A percentile compares a stretch with the other conserved stretches of the same genome.
Evolutionary conservation across 2,797 vertebrate genomes (phyloP).

Genomic region (Esox masquinongy): DNA sequence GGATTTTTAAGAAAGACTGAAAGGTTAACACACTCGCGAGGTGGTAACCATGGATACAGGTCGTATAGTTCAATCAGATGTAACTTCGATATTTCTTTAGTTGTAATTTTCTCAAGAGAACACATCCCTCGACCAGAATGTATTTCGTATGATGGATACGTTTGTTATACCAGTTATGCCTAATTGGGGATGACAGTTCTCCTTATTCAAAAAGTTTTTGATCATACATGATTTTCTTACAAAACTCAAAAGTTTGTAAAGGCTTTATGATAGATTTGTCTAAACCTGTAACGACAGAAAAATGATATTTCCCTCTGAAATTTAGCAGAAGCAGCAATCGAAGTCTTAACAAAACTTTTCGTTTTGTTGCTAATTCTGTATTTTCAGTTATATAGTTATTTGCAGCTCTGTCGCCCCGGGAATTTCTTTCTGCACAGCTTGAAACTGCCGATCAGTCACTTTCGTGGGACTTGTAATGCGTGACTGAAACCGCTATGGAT

Average conservation of each 20-base stretch:
- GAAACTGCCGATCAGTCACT: not conserved
- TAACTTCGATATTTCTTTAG: not conserved
- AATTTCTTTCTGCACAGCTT: not conserved
- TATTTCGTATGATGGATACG: not conserved
- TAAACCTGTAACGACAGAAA: not conserved
- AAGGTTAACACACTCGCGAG: not conserved
- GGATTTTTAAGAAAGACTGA: not conserved
- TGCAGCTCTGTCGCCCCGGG: not conserved
- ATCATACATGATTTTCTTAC: not conserved
- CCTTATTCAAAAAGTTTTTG: not conserved
- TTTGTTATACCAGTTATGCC: not conserved
- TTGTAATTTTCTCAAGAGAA: not conserved
- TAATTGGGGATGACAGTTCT: not conserved
- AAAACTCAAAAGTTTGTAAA: not conserved
- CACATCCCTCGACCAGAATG: not conserved
- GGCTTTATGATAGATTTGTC: not conserved
- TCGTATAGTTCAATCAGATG: not conserved
- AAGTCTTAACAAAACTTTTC: not conserved
- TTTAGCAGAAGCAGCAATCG: not conserved
- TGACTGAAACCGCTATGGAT: conserved; percentile 55
- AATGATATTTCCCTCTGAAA: not conserved
- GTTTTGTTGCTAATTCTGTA: not conserved
- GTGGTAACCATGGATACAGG: conserved; percentile 1
- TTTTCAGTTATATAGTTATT: not conserved
- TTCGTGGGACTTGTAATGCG: conserved; percentile 43